Percentiles rank a stretch among this genome's conserved stretches.
These are phyloP conservation scores for Calonectris borealis DNA, from an alignment of 2,113 vertebrate genomes.

Conservation along the genomic window DNA sequence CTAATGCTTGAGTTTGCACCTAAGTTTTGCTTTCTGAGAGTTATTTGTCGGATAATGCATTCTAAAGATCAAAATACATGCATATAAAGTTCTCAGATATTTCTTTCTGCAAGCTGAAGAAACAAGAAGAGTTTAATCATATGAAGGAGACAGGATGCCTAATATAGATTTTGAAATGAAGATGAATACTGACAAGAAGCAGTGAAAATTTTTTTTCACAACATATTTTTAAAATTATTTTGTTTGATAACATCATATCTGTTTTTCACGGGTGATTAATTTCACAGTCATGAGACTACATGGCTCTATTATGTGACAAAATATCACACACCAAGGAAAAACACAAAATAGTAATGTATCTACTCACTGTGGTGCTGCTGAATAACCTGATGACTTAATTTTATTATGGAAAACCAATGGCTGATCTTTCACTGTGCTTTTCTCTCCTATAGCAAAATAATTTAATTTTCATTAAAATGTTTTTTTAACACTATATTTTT, in stretches of 20 bases:
- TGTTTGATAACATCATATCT: neutral
- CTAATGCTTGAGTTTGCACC: neutral
- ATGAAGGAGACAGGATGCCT: neutral
- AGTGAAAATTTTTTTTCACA: neutral
- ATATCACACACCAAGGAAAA: neutral
- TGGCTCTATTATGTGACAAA: neutral
- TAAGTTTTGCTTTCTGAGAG: neutral
- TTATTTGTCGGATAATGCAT: neutral
- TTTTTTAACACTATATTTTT: neutral
- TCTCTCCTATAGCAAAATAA: constrained; percentile 32
- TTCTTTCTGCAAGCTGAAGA: neutral
- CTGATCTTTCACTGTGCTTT: constrained; percentile 71
- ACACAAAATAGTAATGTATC: neutral
- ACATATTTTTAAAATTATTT: neutral
- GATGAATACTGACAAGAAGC: neutral
- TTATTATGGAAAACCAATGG: constrained; percentile 84
- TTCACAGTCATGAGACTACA: neutral
- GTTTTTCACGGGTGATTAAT: neutral
- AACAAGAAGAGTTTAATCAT: neutral
- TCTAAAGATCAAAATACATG: neutral
- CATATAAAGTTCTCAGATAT: neutral
- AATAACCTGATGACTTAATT: constrained; percentile 88
- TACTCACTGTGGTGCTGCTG: constrained; percentile 76
- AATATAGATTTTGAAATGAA: neutral
- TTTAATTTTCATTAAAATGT: neutral